Evolutionary conservation across 2,797 vertebrate genomes (phyloP), one percentile per base, ranked within the genome.

Genomic region (Gadopsis marmoratus): DNA sequence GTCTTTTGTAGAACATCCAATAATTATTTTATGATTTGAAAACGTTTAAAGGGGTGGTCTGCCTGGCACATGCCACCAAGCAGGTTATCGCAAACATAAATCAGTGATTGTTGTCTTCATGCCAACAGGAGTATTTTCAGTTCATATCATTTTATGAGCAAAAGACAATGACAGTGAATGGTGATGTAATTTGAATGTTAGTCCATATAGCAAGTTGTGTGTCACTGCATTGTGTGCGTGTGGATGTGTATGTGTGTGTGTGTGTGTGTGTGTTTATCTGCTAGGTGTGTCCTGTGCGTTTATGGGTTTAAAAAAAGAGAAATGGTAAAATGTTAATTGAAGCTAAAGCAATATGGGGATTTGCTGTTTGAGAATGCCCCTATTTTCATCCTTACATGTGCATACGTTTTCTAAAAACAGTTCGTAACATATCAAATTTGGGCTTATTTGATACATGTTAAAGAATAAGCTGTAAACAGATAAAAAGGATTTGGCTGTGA

Each of bases 1-100:
- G 41, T 59, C 69, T 56, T 79, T 79, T 88, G 66, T 54, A 68
- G 70, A 56, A 67, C 77, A 72, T 85, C 68, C 76, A 80, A 76
- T 90, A 82, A 91, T 90, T 89, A 83, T 91, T 89, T 74, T 83
- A 88, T 61, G 39, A 83, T 83, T 88, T 64, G 29, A 79, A 86
- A 75, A 70, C 48, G 55, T 79, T 71, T 58, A 29, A 74, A 73
- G 71, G 70, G 73, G 53, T 83, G 29, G 70, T 73, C 41, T 62
- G 55, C 64, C 26, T 78, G 78, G 70, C 72, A 80, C 65, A 76
- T 83, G 70, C 67, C 83, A 88, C 43, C 58, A 51, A 76, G 29
- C 73, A 85, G 74, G 64, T 82, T 76, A 80, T 85, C 84, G 79
- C 79, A 71, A 35, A 76, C 81, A 88, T 87, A 86, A 86, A 89